Evolutionary conservation across 23 tunicate species (phyloP), one percentile per base, ranked within the genome.

Genomic region (Oikopleura vanhoeffeni): DNA sequence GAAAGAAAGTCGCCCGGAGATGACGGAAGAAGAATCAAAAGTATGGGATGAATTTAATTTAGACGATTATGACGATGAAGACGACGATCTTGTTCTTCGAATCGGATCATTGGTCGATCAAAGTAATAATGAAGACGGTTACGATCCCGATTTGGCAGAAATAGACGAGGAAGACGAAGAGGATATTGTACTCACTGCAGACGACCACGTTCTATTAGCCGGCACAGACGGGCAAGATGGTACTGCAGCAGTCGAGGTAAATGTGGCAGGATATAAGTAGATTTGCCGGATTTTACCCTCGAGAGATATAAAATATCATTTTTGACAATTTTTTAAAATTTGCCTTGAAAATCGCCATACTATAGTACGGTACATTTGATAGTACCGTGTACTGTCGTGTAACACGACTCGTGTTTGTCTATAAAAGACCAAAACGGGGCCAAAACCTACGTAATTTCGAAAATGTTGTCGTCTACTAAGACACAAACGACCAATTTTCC

Each of bases 51-150:
- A 71, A 32, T 71, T 71, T 30, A 32, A 32, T 30, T 38, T 71
- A 2, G 79, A 71, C 79, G 79, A 71, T 71, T 71, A 71, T 30
- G 79, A 71, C 79, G 79, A 71, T 38, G 79, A 71, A 30, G 34
- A 18, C 3, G 64, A 49, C 64, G 64, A 49, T 49, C 24, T 49
- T 8, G 79, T 3, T 18, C 27, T 71, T 38, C 27, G 27, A 3
- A 71, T 71, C 79, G 79, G 79, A 3, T 18, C 79, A 2, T 32
- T 71, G 38, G 38, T 71, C 32, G 34, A 71, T 38, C 34, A 71
- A 30, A 38, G 79, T 2, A 49, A 49, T 24, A 49, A 49, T 49
- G 79, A 71, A 71, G 79, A 71, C 32, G 79, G 35, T 33, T 71
- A 71, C 38, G 35, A 18, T 30, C 79, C 79, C 79, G 79, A 13